Percentiles rank a stretch among this genome's conserved stretches.
These are phyloP conservation scores for Phortica okadai DNA, from an alignment of 2,888 invertebrate genomes.

Conservation along the genomic window DNA sequence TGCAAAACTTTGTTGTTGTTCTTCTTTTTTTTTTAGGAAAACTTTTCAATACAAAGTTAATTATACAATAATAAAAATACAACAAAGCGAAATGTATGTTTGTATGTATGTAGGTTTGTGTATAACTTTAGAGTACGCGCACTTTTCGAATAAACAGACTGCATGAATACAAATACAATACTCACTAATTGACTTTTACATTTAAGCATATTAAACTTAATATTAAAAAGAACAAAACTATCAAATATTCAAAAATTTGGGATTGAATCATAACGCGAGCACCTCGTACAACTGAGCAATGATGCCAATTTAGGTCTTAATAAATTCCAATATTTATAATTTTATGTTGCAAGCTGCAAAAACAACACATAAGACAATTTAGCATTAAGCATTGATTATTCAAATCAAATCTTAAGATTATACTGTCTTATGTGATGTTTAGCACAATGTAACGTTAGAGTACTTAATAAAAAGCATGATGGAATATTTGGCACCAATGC, in stretches of 20 bases:
- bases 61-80: background rate
- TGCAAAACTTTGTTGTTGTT: background rate
- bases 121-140: conserved; percentile 7
- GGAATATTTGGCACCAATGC: no score
- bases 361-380: no score
- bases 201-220: conserved; percentile 29
- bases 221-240: conserved; percentile 9
- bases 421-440: no score
- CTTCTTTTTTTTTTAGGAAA: background rate
- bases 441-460: no score
- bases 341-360: no score
- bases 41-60: background rate
- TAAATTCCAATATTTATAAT: no score
- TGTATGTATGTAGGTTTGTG: background rate
- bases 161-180: conserved; percentile 14
- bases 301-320: no score
- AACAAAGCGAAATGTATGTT: background rate
- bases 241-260: conserved; percentile 5
- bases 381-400: no score
- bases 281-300: background rate
- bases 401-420: no score
- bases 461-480: no score
- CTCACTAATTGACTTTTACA: conserved; percentile 17
- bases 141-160: no score
- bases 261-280: conserved; percentile 4